Percentiles rank a stretch among this genome's conserved stretches.
Conservation (phyloP, 1,140 invertebrate species). For the Neuroterus valhalla region DNA sequence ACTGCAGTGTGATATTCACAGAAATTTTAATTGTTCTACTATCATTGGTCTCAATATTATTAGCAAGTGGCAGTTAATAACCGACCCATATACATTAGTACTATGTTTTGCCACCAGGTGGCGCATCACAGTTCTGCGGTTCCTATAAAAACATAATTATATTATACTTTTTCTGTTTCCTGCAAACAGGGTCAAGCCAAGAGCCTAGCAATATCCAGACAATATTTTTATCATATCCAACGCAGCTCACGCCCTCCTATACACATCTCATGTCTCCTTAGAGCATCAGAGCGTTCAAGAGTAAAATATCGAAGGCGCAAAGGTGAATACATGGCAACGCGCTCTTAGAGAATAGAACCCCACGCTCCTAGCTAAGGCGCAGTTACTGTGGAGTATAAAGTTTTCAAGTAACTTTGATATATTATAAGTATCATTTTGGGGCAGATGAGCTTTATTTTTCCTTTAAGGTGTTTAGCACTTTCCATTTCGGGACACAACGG, state of each 20-base stretch:
- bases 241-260: constrained; percentile 47
- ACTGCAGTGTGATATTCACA: too few relatives aligned
- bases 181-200: constrained; percentile 34
- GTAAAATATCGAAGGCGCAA: constrained; percentile 65
- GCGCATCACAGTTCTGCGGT: too few relatives aligned
- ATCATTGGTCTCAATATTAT: too few relatives aligned
- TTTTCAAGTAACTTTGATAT: constrained; percentile 42
- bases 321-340: constrained; percentile 65
- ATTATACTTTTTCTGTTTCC: not conserved
- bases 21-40: too few relatives aligned
- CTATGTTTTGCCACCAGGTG: too few relatives aligned
- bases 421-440: constrained; percentile 2
- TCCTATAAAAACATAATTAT: too few relatives aligned
- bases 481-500: not conserved
- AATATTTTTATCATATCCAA: constrained; percentile 62
- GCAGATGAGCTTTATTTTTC: constrained; percentile 8
- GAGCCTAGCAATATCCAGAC: constrained; percentile 43
- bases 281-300: constrained; percentile 66
- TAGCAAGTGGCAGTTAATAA: too few relatives aligned
- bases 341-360: constrained; percentile 55
- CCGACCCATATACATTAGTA: too few relatives aligned
- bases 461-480: constrained; percentile 7
- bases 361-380: constrained; percentile 43
- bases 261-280: constrained; percentile 37
- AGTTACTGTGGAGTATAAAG: constrained; percentile 57